Base-by-base conservation (phyloP, 2,113 vertebrate species). In the Corvus hawaiiensis region DNA sequence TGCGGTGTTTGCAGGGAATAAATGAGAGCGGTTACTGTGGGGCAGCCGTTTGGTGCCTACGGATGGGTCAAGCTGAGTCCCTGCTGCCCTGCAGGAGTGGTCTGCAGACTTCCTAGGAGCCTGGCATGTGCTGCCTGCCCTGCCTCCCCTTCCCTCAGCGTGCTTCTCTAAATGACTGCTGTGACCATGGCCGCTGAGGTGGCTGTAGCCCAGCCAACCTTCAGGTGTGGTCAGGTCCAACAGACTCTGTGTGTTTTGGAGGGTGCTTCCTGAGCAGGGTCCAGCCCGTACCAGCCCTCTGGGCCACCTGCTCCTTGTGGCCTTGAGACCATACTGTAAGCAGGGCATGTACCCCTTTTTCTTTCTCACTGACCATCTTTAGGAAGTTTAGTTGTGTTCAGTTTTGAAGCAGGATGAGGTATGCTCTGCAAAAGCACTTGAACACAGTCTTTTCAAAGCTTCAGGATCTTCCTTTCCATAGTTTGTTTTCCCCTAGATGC, bases 41-140 rank as follows among this genome's bases (percentile, higher is more conserved):
- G 24, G 7, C 28, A 81, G 66, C 16, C 0, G 0, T 39, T 59
- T 37, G 7, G 5, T 67, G 43, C 14, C 62, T 43, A 3, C 7
- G 9, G 41, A 15, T 33, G 63, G 11, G 10, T 23, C n/a, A 4
- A 14, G 51, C 62, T 68, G 48, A 58, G 41, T 27, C 61, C 35
- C 46, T 51, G 44, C 33, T 66, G 62, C 49, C 43, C 74, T 64
- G 32, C 44, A 74, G 61, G 54, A 52, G 11, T 0, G 0, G 3
- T 30, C 28, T 69, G 59, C 26, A 59, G 32, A 4, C 30, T 17
- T 28, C 12, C 18, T 7, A 4, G 7, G 23, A 79, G 27, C 32
- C 18, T 59, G 19, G 12, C 0, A 1, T 13, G 23, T 32, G 16
- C 48, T 39, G 18, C 41, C 56, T 48, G 30, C 20, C 28, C 59